Percentiles rank a stretch among this genome's conserved stretches.
These are phyloP conservation scores for Pelagia noctiluca DNA, from an alignment of 30 jellyfish, hydroid and myxozoan genomes.

Conservation along the genomic window DNA sequence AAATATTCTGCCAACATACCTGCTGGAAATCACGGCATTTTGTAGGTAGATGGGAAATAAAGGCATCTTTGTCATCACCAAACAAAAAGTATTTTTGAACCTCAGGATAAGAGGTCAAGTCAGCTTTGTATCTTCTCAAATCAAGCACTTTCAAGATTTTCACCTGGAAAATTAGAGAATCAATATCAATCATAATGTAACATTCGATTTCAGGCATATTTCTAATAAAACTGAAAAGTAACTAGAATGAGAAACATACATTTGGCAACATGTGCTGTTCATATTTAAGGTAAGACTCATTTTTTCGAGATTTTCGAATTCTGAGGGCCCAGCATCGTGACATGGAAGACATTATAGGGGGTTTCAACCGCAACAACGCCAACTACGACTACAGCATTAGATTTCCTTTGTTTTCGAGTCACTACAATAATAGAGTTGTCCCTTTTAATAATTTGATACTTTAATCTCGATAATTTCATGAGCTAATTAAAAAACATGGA, in stretches of 20 bases:
- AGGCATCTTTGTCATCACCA: conserved; percentile 46
- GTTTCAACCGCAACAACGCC: no score
- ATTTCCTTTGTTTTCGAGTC: no score
- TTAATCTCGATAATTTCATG: no score
- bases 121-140: conserved; percentile 9
- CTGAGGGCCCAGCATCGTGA: not conserved
- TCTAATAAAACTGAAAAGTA: not conserved
- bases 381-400: no score
- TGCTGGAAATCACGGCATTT: conserved; percentile 72
- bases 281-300: not conserved
- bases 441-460: no score
- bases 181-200: no score
- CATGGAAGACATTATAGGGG: no score
- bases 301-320: not conserved
- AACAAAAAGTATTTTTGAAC: conserved; percentile 37
- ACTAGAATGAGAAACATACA: not conserved
- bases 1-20: conserved; percentile 5
- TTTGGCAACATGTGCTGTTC: no score
- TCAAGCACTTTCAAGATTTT: not conserved
- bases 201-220: not conserved
- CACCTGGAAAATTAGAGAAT: not conserved
- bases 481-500: no score
- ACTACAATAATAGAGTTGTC: no score
- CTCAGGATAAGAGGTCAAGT: conserved; percentile 14
- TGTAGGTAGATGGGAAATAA: conserved; percentile 66